A percentile compares a stretch with the other conserved stretches of the same genome.
Evolutionary conservation across 92 coral and sea anemone genomes (phyloP).

Genomic region (Porites lobata): DNA sequence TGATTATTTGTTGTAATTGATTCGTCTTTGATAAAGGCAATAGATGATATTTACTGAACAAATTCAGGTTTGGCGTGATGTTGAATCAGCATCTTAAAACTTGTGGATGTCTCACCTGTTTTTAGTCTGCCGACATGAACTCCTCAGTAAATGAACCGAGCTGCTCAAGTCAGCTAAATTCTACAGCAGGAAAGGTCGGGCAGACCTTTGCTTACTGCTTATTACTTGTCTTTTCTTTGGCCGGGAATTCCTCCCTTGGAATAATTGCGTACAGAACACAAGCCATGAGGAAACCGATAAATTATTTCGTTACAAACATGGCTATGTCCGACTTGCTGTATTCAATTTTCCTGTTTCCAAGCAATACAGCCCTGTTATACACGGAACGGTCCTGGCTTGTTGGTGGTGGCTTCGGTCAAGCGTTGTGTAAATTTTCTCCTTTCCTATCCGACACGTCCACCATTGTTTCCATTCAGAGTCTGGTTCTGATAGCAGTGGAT

Average conservation of each 20-base stretch:
- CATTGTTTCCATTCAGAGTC: background rate
- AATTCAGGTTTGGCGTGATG: no score
- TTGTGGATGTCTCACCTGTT: no score
- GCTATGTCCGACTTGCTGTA: slow-evolving; percentile 19
- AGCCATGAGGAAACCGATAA: background rate
- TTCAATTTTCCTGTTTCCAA: background rate
- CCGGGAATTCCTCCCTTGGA: slow-evolving; percentile 4
- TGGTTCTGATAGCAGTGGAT: slow-evolving; percentile 4
- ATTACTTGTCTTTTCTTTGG: background rate
- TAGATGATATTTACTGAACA: no score
- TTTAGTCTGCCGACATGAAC: background rate
- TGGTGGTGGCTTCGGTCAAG: background rate
- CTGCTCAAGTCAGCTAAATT: background rate
- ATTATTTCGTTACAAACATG: background rate
- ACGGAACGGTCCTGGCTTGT: background rate
- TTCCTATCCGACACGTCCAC: background rate
- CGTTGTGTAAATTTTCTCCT: background rate
- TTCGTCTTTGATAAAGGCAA: no score
- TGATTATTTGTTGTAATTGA: no score
- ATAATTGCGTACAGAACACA: background rate
- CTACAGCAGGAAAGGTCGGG: background rate
- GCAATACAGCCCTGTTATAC: background rate
- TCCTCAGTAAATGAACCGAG: background rate
- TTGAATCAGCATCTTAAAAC: no score
- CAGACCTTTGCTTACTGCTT: background rate